Percentiles rank a stretch among this genome's conserved stretches.
Evolutionary conservation across 1,140 invertebrate species (phyloP).

Genomic region (Aphelenchoides besseyi): DNA sequence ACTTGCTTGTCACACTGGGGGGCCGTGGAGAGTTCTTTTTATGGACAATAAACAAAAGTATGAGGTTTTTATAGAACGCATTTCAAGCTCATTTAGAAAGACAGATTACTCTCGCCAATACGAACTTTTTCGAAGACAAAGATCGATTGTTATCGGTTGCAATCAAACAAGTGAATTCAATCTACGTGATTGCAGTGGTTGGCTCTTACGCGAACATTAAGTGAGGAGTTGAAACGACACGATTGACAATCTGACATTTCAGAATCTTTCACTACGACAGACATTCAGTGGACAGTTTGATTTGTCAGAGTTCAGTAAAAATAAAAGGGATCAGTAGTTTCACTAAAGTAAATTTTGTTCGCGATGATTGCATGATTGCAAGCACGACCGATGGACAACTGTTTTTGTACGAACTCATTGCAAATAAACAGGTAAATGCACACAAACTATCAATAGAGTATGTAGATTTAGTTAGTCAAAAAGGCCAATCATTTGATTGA

Average conservation of each 20-base stretch:
- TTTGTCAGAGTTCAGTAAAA: background rate
- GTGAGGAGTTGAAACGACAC: background rate
- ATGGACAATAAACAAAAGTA: conserved; percentile 9
- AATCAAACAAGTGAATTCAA: background rate
- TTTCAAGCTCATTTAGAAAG: background rate
- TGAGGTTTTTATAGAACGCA: background rate
- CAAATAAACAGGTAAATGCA: background rate
- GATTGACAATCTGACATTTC: background rate
- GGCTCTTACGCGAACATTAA: background rate
- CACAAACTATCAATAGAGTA: background rate
- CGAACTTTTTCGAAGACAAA: background rate
- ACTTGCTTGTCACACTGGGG: conserved; percentile 8
- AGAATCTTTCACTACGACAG: background rate
- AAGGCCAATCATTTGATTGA: background rate
- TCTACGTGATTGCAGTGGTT: background rate
- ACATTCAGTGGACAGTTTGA: background rate
- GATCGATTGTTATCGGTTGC: background rate
- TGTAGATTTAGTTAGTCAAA: conserved; percentile 2
- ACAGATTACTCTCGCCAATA: background rate
- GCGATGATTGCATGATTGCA: background rate
- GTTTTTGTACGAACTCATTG: background rate
- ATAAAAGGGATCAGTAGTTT: background rate
- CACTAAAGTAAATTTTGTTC: conserved; percentile 11
- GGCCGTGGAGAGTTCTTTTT: background rate
- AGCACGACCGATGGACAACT: conserved; percentile 7